phyloP scores from a whole-genome alignment of 2,888 invertebrate species.

The Erebia aethiops region DNA sequence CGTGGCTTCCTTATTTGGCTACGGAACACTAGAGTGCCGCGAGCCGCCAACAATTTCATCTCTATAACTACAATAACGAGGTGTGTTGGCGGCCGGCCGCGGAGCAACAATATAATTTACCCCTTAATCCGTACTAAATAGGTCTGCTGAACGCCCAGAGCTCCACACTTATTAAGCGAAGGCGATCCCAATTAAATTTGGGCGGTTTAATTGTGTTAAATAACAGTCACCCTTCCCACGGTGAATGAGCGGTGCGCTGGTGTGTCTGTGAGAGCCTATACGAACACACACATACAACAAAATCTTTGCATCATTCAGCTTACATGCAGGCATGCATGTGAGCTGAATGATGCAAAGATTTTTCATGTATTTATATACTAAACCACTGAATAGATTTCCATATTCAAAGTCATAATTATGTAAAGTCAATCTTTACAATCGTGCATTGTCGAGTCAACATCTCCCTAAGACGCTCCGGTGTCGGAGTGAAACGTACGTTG shows the following conservation, averaged over 20 bases:
- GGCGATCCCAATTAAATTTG: conserved; percentile 8
- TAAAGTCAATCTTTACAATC: too few species aligned
- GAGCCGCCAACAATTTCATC: neutral
- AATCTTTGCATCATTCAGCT: too few species aligned
- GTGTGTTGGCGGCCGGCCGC: neutral
- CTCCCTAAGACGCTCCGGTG: too few species aligned
- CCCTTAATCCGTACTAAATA: neutral
- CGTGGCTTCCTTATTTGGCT: neutral
- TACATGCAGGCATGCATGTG: too few species aligned
- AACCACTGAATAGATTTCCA: too few species aligned
- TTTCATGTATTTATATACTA: too few species aligned
- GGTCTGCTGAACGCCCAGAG: neutral
- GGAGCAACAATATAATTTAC: neutral
- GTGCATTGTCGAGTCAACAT: too few species aligned
- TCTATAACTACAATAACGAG: neutral
- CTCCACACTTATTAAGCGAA: conserved; percentile 3
- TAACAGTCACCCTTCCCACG: conserved; percentile 6
- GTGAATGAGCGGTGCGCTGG: neutral
- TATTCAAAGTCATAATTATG: too few species aligned
- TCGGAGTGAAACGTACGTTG: too few species aligned
- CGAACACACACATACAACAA: neutral
- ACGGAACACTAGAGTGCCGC: neutral
- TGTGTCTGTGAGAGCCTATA: neutral
- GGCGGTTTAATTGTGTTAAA: conserved; percentile 16
- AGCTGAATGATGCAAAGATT: too few species aligned